Evolutionary conservation across 2,888 invertebrate genomes (phyloP), one percentile per base, ranked within the genome.

Genomic region (Orchestes rusci): DNA sequence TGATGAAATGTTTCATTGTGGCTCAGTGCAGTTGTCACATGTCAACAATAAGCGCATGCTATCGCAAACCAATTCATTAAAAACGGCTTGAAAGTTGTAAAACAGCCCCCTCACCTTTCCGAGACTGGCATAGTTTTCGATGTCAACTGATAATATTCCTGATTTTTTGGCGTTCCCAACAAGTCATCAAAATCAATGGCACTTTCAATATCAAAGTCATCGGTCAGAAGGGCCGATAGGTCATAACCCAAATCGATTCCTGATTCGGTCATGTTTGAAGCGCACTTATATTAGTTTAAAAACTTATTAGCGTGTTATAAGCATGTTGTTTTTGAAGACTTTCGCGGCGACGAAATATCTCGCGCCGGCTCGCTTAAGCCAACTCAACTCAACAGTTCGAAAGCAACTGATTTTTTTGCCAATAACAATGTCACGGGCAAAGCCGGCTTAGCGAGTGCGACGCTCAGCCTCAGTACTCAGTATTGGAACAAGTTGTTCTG

Each of bases 171-270:
- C 31, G 69, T 70, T 42, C 70, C 67, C 46, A 73, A 59, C 51
- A 74, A 64, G 50, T 74, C 73, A 45, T 73, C 70, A 31, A 74
- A 70, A 61, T 69, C 69, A 45, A 68, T 66, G 53, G 69, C 66
- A 60, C 69, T 69, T 56, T 73, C 71, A 47, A 70, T 63, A 54
- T 72, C 71, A 51, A 73, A 67, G 55, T 71, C 71, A 55, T 71
- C 71, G 42, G 67, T 69, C 33, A 66, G 56, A 39, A 74, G 69
- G 48, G 76, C 73, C 48, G 72, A 69, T 53, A 79, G 69, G 65
- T 80, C 80, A 59, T 77, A 80, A 50, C 76, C 78, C 63, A 80
- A 70, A 65, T 80, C 79, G 53, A 80, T 76, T 19, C 79, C 79
- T 31, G 79, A 79, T 59, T 80, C 79, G 43, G 73, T 70, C 73